These are phyloP conservation scores for Mus spicilegus DNA, from an alignment of 2,113 vertebrate genomes.

Conservation along the genomic window DNA sequence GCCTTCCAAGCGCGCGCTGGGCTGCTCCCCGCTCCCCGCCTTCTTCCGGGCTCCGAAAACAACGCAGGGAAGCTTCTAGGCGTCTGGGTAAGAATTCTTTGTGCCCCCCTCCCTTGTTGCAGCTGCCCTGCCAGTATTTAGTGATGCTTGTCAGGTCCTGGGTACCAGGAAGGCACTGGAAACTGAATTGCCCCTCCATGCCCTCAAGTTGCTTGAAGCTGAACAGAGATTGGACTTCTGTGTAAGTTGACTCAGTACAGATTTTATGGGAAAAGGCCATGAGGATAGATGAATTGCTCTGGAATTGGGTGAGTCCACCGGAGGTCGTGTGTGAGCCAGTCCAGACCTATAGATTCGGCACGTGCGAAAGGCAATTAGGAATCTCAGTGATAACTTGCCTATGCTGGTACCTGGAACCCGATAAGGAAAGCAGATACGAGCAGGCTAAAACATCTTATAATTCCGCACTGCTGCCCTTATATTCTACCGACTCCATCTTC, in stretches of 20 bases:
- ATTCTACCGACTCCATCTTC: not conserved
- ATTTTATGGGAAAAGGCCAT: not conserved
- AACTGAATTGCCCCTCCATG: constrained; percentile 28
- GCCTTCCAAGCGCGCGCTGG: not conserved
- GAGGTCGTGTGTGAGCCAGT: not conserved
- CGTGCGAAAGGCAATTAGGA: not conserved
- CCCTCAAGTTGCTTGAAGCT: constrained; percentile 27
- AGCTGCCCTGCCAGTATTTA: not conserved
- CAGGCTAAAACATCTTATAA: not conserved
- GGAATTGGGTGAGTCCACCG: not conserved
- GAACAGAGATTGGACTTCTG: constrained; percentile 40
- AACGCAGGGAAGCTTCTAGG: not conserved
- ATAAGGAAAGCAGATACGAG: constrained; percentile 2
- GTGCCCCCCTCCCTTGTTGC: not conserved
- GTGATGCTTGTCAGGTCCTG: constrained; percentile 33
- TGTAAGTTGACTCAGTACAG: constrained; percentile 67
- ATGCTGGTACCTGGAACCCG: not conserved
- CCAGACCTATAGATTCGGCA: not conserved
- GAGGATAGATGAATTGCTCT: constrained; percentile 15
- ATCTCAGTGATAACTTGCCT: not conserved
- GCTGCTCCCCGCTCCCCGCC: not conserved
- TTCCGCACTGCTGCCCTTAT: constrained; percentile 20
- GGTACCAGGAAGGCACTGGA: not conserved
- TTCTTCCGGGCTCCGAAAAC: not conserved
- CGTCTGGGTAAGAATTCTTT: not conserved